Base-by-base conservation (phyloP, 1,140 invertebrate genomes). In the Drosophila subobscura region DNA sequence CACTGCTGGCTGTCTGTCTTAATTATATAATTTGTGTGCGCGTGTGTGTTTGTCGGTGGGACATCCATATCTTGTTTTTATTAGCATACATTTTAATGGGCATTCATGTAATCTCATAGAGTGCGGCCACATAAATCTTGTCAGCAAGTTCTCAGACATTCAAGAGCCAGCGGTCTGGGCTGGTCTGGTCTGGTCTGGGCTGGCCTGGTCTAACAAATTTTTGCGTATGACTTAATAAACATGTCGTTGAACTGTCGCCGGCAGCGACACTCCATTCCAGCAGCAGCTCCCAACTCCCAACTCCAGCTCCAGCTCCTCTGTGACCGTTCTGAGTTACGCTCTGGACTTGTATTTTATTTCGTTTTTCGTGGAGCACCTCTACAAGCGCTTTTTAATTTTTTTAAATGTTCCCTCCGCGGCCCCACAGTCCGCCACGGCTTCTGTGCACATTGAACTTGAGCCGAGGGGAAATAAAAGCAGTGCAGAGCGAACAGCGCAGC, bases 191-290 rank as follows among this genome's bases (percentile, higher is more conserved):
- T 7, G 27, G 37, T 20, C 47, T 37, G 27, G 16, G 0, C 10
- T 53, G 44, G 44, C 75, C 58, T 71, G 65, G 65, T 55, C 71
- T 79, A 74, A 74, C 77, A 73, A 67, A 73, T 81, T 83, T 83
- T 83, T 75, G 79, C 79, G 79, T 89, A 88, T 88, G 83, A 88
- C 83, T 88, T 88, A 88, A 88, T 88, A 88, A 88, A 88, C 83
- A 88, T 88, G 83, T 88, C 83, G 83, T 88, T 88, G 83, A 88
- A 88, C 83, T 88, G 83, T 86, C 66, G 78, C 83, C 81, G 74
- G 73, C 71, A 84, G 71, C 71, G 57, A 4, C 10, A 37, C 33
- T 33, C 8, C 29, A 33, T 10, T 33, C 8, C 29, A 33, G 29
- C 8, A 10, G 7, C 51, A 41, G 57, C 37, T 37, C 8, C 66